Percentiles rank a stretch among this genome's conserved stretches.
Evolutionary conservation across 2,888 invertebrate species (phyloP).

Genomic region (Agrochola macilenta): DNA sequence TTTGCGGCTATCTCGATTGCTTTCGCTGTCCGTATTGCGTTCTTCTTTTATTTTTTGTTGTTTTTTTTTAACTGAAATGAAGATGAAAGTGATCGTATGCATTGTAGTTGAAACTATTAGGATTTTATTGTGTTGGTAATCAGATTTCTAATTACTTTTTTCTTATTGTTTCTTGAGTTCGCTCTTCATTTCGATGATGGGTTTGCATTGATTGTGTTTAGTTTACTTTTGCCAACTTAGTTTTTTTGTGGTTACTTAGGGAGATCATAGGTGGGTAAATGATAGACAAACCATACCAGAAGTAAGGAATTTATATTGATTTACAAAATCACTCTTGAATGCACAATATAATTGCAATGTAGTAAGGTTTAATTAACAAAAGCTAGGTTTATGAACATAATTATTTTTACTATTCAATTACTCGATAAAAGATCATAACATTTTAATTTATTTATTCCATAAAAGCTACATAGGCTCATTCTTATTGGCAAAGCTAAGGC

Average conservation of each 20-base stretch:
- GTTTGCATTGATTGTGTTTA: background rate
- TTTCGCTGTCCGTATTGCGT: slow-evolving; percentile 59
- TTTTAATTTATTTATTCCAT: slow-evolving; percentile 15
- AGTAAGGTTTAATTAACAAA: background rate
- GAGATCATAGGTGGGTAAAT: too few relatives aligned
- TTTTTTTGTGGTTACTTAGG: background rate
- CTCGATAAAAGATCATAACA: background rate
- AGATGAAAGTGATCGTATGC: slow-evolving; percentile 67
- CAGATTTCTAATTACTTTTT: slow-evolving; percentile 61
- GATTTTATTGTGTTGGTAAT: slow-evolving; percentile 60
- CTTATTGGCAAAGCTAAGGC: background rate
- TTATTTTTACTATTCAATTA: slow-evolving; percentile 13
- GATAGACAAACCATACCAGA: background rate
- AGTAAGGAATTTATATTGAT: background rate
- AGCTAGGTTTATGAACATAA: slow-evolving; percentile 5
- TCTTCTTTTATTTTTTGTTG: slow-evolving; percentile 46
- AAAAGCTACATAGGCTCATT: background rate
- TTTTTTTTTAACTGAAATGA: slow-evolving; percentile 60
- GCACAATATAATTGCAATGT: background rate
- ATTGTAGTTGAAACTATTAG: slow-evolving; percentile 61
- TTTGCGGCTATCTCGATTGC: slow-evolving; percentile 63
- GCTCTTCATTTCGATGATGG: background rate
- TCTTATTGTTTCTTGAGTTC: slow-evolving; percentile 24
- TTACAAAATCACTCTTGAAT: background rate
- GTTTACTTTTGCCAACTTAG: background rate